A percentile compares a stretch with the other conserved stretches of the same genome.
Evolutionary conservation across 37 sponge, comb jelly and placozoan genomes (phyloP).

Genomic region (Halichondria panicea): DNA sequence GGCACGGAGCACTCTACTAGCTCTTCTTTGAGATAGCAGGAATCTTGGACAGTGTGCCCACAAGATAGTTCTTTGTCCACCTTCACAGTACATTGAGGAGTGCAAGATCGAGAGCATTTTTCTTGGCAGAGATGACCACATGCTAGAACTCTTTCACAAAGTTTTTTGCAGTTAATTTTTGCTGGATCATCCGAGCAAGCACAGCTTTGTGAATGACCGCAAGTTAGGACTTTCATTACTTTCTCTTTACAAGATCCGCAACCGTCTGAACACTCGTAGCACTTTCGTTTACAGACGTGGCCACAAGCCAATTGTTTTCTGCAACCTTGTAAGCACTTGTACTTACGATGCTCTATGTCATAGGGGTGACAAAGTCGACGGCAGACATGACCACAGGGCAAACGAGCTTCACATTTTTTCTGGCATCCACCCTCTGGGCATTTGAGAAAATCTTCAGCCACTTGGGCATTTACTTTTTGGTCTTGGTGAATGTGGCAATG

Average conservation of each 20-base stretch:
- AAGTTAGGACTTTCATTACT: slow-evolving; percentile 45
- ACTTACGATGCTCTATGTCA: slow-evolving; percentile 57
- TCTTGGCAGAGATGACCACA: slow-evolving; percentile 87
- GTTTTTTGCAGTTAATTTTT: slow-evolving; percentile 23
- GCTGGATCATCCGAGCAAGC: slow-evolving; percentile 40
- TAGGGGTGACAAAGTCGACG: slow-evolving; percentile 67
- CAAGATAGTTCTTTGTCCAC: slow-evolving; percentile 50
- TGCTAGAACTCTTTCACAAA: slow-evolving; percentile 49
- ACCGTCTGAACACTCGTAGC: slow-evolving; percentile 53
- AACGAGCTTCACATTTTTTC: slow-evolving; percentile 46
- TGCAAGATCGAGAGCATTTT: slow-evolving; percentile 62
- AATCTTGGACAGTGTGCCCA: slow-evolving; percentile 50
- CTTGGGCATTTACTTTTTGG: not conserved
- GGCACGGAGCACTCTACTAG: slow-evolving; percentile 33
- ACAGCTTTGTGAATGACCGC: slow-evolving; percentile 50
- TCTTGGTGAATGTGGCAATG: slow-evolving; percentile 78
- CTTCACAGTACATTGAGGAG: slow-evolving; percentile 16
- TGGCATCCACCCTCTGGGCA: slow-evolving; percentile 85
- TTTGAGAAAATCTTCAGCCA: slow-evolving; percentile 66
- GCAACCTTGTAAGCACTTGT: slow-evolving; percentile 62
- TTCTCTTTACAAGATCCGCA: slow-evolving; percentile 55
- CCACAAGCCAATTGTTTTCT: slow-evolving; percentile 58
- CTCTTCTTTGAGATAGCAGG: slow-evolving; percentile 16
- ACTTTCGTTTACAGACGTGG: slow-evolving; percentile 66
- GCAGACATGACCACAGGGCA: slow-evolving; percentile 82